A percentile compares a stretch with the other conserved stretches of the same genome.
Evolutionary conservation across 2,797 vertebrate species (phyloP).

Genomic region (Crocidura indochinensis): DNA sequence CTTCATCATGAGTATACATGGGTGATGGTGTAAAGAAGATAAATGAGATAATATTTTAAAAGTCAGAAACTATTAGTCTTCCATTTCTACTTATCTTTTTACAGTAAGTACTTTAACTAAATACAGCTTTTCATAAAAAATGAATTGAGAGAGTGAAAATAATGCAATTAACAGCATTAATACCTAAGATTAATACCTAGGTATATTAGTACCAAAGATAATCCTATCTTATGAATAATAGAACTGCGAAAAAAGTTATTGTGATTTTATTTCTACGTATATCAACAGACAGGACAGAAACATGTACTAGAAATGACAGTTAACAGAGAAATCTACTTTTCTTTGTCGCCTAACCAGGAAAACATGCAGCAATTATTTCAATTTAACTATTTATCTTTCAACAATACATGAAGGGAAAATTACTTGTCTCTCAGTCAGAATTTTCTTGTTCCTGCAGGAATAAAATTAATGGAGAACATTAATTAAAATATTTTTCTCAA

Average conservation of each 20-base stretch:
- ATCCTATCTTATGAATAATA: constrained; percentile 14
- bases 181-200: too few species aligned
- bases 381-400: neutral
- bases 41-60: neutral
- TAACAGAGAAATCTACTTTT: constrained; percentile 56
- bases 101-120: neutral
- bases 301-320: neutral
- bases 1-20: constrained; percentile 12
- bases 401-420: constrained; percentile 38
- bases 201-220: neutral
- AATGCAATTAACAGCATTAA: neutral
- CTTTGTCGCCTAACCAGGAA: neutral
- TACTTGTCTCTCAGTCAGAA: neutral
- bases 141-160: neutral
- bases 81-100: neutral
- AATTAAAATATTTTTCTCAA: constrained; percentile 47
- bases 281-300: neutral
- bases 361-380: constrained; percentile 26
- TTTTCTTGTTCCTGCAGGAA: neutral
- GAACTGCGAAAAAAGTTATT: neutral
- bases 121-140: neutral
- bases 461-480: constrained; percentile 7
- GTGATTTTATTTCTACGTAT: neutral
- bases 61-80: neutral
- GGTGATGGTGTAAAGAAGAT: neutral